Evolutionary conservation across 2,888 invertebrate species (phyloP), one percentile per base, ranked within the genome.

Genomic region (Oxyteleia sp.): DNA sequence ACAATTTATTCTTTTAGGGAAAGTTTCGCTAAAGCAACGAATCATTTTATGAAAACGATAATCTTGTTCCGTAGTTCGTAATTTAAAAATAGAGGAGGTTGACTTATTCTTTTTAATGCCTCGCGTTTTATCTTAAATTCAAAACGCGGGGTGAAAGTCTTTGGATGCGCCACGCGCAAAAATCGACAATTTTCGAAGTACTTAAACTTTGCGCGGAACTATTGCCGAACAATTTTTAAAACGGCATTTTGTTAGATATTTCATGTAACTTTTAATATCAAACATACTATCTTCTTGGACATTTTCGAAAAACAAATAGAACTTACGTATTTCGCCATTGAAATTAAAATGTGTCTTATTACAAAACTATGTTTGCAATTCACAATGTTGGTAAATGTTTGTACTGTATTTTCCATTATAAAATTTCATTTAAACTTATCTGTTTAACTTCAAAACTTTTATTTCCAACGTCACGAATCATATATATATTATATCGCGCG

Each of bases 361-460:
- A 35, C 5, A 26, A 2, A 26, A 26, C 45, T 16, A n/a, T n/a
- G n/a, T n/a, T n/a, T n/a, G n/a, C n/a, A n/a, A n/a, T n/a, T n/a
- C n/a, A n/a, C n/a, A n/a, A n/a, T n/a, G 4, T 23, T 11, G 49
- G 10, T 49, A 61, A 63, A 63, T 49, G 41, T 63, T 59, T 13
- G 11, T 7, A 15, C 51, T 26, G 32, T 32, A 26, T 53, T 72
- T 63, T 51, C 8, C 61, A 47, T 63, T 63, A 35, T 55, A 43
- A 45, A 64, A 57, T 55, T 75, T 64, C n/a, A n/a, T n/a, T 66
- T 66, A 38, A 59, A 76, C 35, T 64, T 75, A 4, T 38, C 23
- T 55, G 41, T 64, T 57, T 18, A 38, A 35, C 20, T 41, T 43
- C 13, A 5, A n/a, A 45, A 38, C 32, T 26, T 49, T 49, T 49